phyloP scores from a whole-genome alignment of 64 coral and sea anemone species.

The Montipora efflorescens region DNA sequence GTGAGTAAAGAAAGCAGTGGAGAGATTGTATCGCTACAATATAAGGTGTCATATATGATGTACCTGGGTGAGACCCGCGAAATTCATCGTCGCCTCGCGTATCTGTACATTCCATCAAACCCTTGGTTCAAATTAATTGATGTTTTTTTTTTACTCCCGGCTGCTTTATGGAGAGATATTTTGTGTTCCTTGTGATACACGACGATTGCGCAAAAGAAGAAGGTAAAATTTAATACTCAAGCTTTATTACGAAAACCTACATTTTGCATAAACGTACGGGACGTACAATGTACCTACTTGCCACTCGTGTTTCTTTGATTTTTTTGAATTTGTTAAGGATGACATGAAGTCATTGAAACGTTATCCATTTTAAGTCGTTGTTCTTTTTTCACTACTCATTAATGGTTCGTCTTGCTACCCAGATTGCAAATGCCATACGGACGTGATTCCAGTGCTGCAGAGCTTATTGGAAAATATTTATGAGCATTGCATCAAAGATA shows the following conservation, averaged over 20 bases:
- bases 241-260: too few relatives aligned
- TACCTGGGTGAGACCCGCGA: neutral
- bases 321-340: too few relatives aligned
- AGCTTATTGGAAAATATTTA: neutral
- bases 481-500: neutral
- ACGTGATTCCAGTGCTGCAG: constrained; percentile 4
- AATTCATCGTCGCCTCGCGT: neutral
- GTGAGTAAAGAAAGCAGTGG: too few relatives aligned
- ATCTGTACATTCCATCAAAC: neutral
- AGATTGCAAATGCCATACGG: neutral
- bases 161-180: constrained; percentile 2
- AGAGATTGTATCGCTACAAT: too few relatives aligned
- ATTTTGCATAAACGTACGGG: too few relatives aligned
- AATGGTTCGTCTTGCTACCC: neutral
- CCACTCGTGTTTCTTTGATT: too few relatives aligned
- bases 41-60: neutral
- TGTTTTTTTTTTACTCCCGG: neutral
- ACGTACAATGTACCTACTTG: too few relatives aligned
- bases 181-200: constrained; percentile 27
- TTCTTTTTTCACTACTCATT: too few relatives aligned
- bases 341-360: too few relatives aligned
- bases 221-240: neutral
- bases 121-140: too few relatives aligned
- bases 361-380: too few relatives aligned
- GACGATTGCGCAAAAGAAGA: neutral